Conservation (phyloP, 2,888 invertebrate genomes). For the Leptarthrus brevirostris region DNA sequence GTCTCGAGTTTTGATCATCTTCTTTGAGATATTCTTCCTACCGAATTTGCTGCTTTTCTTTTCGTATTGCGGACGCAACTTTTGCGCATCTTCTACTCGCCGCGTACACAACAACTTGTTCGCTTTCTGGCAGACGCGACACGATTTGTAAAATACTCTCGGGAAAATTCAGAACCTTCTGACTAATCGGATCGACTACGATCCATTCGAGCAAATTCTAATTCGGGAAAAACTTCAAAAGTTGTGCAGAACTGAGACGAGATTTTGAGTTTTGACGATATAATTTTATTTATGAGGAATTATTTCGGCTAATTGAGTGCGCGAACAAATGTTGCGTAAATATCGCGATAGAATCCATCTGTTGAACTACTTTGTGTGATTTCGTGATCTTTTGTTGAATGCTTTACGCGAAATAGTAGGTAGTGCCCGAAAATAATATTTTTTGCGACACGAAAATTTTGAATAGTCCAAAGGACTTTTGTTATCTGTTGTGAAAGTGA, state of each 20-base stretch:
- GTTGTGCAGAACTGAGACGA: neutral
- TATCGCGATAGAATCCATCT: neutral
- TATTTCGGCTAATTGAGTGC: constrained; percentile 31
- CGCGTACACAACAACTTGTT: constrained; percentile 27
- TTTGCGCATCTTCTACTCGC: constrained; percentile 1
- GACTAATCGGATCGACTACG: constrained; percentile 6
- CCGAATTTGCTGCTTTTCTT: constrained; percentile 14
- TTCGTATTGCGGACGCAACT: neutral
- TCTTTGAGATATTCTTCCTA: constrained; percentile 19
- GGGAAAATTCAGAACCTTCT: constrained; percentile 10
- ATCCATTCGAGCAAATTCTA: constrained; percentile 22
- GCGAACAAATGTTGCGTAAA: neutral
- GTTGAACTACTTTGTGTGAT: neutral
- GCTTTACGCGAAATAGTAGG: no score
- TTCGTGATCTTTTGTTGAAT: no score
- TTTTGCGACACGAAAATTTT: no score
- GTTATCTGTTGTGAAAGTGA: constrained; percentile 27
- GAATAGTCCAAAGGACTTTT: no score
- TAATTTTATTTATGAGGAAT: constrained; percentile 17
- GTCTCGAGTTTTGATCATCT: constrained; percentile 6
- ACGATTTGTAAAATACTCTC: constrained; percentile 1
- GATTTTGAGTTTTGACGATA: neutral
- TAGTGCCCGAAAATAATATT: no score
- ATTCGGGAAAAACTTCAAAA: constrained; percentile 17
- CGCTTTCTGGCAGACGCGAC: constrained; percentile 1